Percentiles rank a stretch among this genome's conserved stretches.
These are phyloP conservation scores for Diabrotica virgifera DNA, from an alignment of 1,140 invertebrate genomes.

Conservation along the genomic window DNA sequence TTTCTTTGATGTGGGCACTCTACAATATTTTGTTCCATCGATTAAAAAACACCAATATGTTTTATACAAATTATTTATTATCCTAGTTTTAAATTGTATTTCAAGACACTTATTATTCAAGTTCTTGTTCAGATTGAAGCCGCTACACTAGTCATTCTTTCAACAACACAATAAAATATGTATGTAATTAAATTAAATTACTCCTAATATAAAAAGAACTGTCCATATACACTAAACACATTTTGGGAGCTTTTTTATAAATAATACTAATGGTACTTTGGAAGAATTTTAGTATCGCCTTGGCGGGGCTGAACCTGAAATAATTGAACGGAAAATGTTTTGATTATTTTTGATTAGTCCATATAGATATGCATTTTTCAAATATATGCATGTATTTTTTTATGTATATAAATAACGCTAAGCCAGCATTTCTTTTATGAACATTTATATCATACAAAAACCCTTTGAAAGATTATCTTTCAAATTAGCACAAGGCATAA, in stretches of 20 bases:
- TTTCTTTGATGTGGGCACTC: too few species aligned
- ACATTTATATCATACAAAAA: too few species aligned
- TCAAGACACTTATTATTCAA: not conserved
- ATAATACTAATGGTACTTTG: not conserved
- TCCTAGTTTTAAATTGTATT: not conserved
- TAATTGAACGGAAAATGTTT: not conserved
- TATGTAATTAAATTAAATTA: not conserved
- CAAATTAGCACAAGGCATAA: too few species aligned
- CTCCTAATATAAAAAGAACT: not conserved
- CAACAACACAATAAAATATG: not conserved
- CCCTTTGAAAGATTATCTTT: too few species aligned
- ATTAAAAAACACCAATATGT: not conserved
- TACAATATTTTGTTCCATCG: too few species aligned
- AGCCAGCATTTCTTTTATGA: too few species aligned
- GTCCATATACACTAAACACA: conserved; percentile 2
- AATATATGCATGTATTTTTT: too few species aligned
- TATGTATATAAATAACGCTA: too few species aligned
- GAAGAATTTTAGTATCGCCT: not conserved
- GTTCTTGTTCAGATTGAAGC: not conserved
- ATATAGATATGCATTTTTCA: too few species aligned
- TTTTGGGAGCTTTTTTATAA: not conserved
- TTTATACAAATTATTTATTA: not conserved
- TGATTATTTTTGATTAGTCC: not conserved
- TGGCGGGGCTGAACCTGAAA: not conserved
- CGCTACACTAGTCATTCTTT: not conserved